Base-by-base conservation (phyloP, 2,888 invertebrate genomes). In the Melieria crassipennis region DNA sequence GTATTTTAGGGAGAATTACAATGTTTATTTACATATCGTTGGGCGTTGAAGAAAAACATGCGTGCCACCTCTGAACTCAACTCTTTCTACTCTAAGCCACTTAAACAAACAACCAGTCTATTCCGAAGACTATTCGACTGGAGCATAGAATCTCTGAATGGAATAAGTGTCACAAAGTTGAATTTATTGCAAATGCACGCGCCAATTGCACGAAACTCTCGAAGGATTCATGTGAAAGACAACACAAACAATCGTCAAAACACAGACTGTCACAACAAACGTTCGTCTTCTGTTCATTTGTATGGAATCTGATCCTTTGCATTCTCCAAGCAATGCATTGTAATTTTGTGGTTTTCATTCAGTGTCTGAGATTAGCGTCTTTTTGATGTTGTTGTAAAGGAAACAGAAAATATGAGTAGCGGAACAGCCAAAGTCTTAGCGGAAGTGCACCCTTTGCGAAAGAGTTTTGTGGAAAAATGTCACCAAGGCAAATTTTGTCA, bases 171-270 rank as follows among this genome's bases (percentile, higher is more conserved):
- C 75, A 73, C 48, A 69, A 69, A 73, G 61, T 69, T 60, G 70
- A 75, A 75, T 75, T 69, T 73, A 75, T 75, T 70, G 67, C 72
- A 73, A 75, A 75, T 75, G 71, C 73, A 73, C 71, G 75, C 73
- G 73, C 71, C 73, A 71, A 66, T 69, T 70, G 60, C 48, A 71
- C 57, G 30, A 70, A 65, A 65, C 30, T 42, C 30, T 10, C 7
- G 11, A 30, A 48, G 55, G 64, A 58, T 55, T 73, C 48, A 63
- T 48, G 69, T 55, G 69, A 43, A 56, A 65, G 66, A 69, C 56
- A 73, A 71, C 63, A 56, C 50, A 16, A 52, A 56, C 45, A 56
- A 58, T 47, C 65, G 64, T 55, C 42, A 55, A 67, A 45, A 63
- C 13, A 55, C 11, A 58, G 10, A 1, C 10, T 6, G n/a, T 16